phyloP scores from a whole-genome alignment of 1,140 invertebrate species.

The Hetaerina americana region DNA sequence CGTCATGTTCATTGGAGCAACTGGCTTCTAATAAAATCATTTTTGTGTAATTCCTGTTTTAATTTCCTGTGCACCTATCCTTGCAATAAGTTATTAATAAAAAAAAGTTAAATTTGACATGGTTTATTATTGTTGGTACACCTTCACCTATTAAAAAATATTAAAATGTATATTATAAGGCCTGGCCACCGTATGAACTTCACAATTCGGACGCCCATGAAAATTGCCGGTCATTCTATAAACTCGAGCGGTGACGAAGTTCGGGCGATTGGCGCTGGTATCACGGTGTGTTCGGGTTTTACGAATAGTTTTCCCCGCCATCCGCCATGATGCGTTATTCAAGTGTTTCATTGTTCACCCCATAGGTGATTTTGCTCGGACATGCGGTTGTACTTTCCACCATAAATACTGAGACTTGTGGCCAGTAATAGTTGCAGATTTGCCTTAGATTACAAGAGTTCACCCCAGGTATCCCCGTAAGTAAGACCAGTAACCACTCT shows the following conservation, averaged over 20 bases:
- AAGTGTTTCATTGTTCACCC: slow-evolving; percentile 13
- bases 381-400: background rate
- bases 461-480: background rate
- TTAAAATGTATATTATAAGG: too few relatives aligned
- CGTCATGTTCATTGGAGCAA: slow-evolving; percentile 2
- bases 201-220: too few relatives aligned
- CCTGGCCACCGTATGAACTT: too few relatives aligned
- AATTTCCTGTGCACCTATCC: background rate
- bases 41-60: background rate
- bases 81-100: too few relatives aligned
- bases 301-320: slow-evolving; percentile 10
- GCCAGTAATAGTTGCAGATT: background rate
- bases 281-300: background rate
- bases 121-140: too few relatives aligned
- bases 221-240: too few relatives aligned
- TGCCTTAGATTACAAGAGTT: background rate
- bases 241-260: too few relatives aligned
- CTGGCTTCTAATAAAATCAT: slow-evolving; percentile 3
- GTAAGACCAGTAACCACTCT: background rate
- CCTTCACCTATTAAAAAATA: too few relatives aligned
- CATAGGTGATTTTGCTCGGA: background rate
- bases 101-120: too few relatives aligned
- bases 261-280: slow-evolving; percentile 6
- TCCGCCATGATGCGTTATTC: slow-evolving; percentile 11
- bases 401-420: background rate